Evolutionary conservation across 2,888 invertebrate genomes (phyloP), one percentile per base, ranked within the genome.

Genomic region (Calliopum simillimum): DNA sequence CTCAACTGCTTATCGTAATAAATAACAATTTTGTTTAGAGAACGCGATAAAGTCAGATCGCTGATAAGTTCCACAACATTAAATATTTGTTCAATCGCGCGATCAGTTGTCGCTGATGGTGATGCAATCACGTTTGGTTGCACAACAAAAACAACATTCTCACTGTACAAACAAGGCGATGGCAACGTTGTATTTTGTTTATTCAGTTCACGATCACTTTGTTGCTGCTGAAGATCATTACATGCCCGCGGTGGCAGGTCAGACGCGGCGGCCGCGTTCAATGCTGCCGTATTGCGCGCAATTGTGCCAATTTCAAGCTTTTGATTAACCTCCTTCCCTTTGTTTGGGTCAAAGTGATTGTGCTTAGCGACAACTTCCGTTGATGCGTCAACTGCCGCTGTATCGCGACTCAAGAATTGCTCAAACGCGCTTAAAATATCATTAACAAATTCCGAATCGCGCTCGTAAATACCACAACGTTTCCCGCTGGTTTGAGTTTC

Each of bases 391-490:
- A 21, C 68, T 23, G 56, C 55, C 59, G 44, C 72, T 25, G 71
- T 67, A 61, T 76, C 77, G n/a, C 76, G 75, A 21, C 58, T 59
- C 16, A 79, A 61, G 69, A 79, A 74, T 3, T 73, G 66, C 69
- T 82, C 80, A 59, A 80, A 80, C 13, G 76, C 79, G 73, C 78
- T 79, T 21, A 85, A 76, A 71, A 85, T 79, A 76, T 84, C 84
- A 69, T 68, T 80, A 8, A 84, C 82, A 73, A 84, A 80, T 4
- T 81, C 80, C 6, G 81, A 80, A 21, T 81, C 78, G 56, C 78
- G 81, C 71, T 84, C 84, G 74, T 83, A 80, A 71, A 84, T 81
- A 70, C 80, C 83, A 67, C 81, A 77, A 64, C 84, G 79, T 71
- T 77, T 77, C 5, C 33, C n/a, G n/a, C n/a, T n/a, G n/a, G n/a